Conservation (phyloP, 2,113 vertebrate species). For the Cryptotis parvus region DNA sequence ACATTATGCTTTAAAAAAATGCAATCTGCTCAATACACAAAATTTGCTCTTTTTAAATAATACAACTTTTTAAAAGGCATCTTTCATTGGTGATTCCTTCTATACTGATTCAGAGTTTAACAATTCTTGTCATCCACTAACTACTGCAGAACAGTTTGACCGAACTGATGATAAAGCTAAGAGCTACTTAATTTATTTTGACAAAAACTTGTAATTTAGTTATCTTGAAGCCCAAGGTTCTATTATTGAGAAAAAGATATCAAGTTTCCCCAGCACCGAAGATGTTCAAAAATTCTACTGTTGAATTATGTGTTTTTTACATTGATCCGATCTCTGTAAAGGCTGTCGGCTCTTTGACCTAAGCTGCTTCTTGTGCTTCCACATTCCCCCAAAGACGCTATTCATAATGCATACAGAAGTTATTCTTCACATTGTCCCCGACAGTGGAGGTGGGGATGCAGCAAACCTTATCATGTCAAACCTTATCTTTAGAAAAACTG, state of each 20-base stretch:
- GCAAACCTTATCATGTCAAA: constrained; percentile 34
- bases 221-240: constrained; percentile 33
- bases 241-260: not conserved
- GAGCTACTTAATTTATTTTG: constrained; percentile 22
- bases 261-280: not conserved
- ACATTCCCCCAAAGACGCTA: not conserved
- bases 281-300: not conserved
- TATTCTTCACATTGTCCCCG: constrained; percentile 1
- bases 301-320: not conserved
- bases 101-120: not conserved
- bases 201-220: constrained; percentile 41
- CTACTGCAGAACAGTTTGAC: not conserved
- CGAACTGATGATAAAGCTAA: not conserved
- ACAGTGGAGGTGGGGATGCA: not conserved
- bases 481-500: constrained; percentile 40
- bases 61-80: not conserved
- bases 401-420: not conserved
- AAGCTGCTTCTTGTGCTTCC: not conserved
- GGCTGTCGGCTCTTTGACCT: not conserved
- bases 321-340: not conserved
- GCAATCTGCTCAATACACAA: constrained; percentile 19
- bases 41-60: not conserved
- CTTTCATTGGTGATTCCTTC: not conserved
- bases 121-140: not conserved
- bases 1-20: not conserved